Evolutionary conservation across 2,113 vertebrate genomes (phyloP).

Genomic region (Smithornis capensis): DNA sequence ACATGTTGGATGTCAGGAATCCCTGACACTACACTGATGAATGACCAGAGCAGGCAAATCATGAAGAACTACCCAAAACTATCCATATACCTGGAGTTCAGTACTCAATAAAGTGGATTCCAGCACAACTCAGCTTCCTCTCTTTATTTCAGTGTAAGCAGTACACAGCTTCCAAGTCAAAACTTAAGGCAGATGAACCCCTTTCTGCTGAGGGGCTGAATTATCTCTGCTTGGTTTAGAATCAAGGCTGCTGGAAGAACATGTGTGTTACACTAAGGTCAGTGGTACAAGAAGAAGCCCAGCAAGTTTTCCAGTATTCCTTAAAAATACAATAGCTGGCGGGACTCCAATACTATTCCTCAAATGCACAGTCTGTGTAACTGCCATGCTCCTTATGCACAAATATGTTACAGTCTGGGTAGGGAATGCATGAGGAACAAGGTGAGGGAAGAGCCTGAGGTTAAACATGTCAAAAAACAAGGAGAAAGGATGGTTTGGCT

Average conservation of each 20-base stretch:
- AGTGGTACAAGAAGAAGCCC: not conserved
- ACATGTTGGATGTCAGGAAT: not conserved
- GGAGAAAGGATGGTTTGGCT: not conserved
- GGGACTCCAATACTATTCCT: not conserved
- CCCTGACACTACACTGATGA: not conserved
- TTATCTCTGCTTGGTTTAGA: not conserved
- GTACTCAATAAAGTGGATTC: not conserved
- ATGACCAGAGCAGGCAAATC: not conserved
- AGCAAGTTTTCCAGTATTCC: not conserved
- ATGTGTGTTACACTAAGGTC: not conserved
- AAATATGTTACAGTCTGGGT: not conserved
- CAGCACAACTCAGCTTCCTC: not conserved
- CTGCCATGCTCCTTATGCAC: not conserved
- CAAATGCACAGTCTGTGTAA: not conserved
- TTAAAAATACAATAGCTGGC: not conserved
- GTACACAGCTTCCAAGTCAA: not conserved
- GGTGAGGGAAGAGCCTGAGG: not conserved
- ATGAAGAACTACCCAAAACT: not conserved
- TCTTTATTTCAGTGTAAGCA: not conserved
- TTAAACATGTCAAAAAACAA: not conserved
- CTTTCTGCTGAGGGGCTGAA: not conserved
- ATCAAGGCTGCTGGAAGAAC: not conserved
- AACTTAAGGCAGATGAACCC: accelerated
- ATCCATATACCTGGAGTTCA: accelerated
- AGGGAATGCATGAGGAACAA: not conserved